These are phyloP conservation scores for Chaetodon trifascialis DNA, from an alignment of 2,113 vertebrate genomes.

Conservation along the genomic window DNA sequence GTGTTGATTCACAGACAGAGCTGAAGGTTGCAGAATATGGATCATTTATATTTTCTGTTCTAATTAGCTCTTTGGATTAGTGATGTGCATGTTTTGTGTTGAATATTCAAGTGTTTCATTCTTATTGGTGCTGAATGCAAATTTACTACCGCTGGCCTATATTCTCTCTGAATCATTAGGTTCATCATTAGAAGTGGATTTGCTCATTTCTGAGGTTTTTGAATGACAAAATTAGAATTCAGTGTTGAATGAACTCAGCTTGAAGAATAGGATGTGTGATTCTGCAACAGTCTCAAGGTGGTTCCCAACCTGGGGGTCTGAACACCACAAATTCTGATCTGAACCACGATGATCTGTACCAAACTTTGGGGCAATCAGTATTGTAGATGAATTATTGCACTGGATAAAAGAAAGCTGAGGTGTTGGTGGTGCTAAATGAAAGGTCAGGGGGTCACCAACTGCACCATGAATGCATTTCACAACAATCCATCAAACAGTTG, in stretches of 20 bases:
- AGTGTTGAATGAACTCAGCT: conserved; percentile 2
- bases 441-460: no score
- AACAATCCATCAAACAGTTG: no score
- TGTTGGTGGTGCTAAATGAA: no score
- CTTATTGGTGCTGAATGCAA: conserved; percentile 45
- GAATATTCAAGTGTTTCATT: conserved; percentile 42
- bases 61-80: conserved; percentile 66
- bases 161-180: conserved; percentile 31
- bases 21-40: conserved; percentile 59
- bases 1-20: conserved; percentile 65
- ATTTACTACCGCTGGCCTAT: conserved; percentile 45
- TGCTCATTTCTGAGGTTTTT: conserved; percentile 35
- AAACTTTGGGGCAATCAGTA: neutral
- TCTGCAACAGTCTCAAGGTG: neutral
- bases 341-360: neutral
- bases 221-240: neutral
- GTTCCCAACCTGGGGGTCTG: neutral
- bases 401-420: neutral
- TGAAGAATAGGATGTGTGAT: neutral
- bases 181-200: conserved; percentile 16
- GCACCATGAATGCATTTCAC: no score
- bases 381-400: neutral
- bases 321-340: neutral
- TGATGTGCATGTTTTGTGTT: conserved; percentile 24
- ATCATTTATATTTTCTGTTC: conserved; percentile 53